Conservation (phyloP, 2,113 vertebrate species). For the Oryzias javanicus region DNA sequence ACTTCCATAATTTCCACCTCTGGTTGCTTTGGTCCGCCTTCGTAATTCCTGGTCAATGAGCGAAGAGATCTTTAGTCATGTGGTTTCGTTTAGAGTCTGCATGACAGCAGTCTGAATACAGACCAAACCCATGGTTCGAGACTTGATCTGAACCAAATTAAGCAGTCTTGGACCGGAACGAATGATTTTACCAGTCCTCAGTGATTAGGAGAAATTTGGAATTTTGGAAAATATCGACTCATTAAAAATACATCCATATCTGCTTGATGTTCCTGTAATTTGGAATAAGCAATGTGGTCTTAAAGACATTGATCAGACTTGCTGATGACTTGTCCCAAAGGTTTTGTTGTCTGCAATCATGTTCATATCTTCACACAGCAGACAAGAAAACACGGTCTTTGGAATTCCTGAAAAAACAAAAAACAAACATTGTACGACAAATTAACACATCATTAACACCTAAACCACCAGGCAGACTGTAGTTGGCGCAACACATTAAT, state of each 20-base stretch:
- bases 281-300: constrained; percentile 47
- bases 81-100: too few species aligned
- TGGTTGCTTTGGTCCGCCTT: too few species aligned
- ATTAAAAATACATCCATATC: too few species aligned
- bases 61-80: too few species aligned
- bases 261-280: constrained; percentile 34
- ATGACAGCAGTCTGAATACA: too few species aligned
- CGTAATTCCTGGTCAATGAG: too few species aligned
- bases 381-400: constrained; percentile 35
- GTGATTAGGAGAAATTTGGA: constrained; percentile 12
- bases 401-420: constrained; percentile 35
- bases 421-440: constrained; percentile 43
- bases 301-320: constrained; percentile 35
- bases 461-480: constrained; percentile 21
- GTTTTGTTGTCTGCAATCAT: constrained; percentile 39
- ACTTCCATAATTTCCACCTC: too few species aligned
- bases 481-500: constrained; percentile 18
- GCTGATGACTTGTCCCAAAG: constrained; percentile 46
- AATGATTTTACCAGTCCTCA: too few species aligned
- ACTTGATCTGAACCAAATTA: too few species aligned
- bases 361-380: constrained; percentile 33
- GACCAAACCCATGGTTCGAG: too few species aligned
- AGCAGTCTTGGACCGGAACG: too few species aligned
- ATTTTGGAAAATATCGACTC: too few species aligned
- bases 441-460: constrained; percentile 63